Percentiles rank a stretch among this genome's conserved stretches.
Conservation (phyloP, 2,888 invertebrate species). For the Andrena trimmerana region DNA sequence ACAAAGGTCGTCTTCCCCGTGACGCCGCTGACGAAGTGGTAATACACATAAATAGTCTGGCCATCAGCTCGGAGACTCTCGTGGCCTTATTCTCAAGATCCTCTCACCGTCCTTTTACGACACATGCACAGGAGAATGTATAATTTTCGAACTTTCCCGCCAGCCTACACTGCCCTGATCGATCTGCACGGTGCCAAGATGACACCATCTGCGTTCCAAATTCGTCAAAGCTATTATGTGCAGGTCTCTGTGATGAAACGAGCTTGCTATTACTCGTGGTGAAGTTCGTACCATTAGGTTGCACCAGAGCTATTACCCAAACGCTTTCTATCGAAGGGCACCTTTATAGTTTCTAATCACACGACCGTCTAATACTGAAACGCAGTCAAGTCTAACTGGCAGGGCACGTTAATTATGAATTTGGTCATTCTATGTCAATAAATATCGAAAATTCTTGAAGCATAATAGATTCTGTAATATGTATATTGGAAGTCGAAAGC, state of each 20-base stretch:
- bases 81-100: constrained; percentile 56
- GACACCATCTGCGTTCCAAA: constrained; percentile 37
- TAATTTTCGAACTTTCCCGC: constrained; percentile 46
- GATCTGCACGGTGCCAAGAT: constrained; percentile 6
- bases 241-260: constrained; percentile 18
- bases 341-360: constrained; percentile 37
- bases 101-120: constrained; percentile 41
- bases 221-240: constrained; percentile 7
- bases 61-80: constrained; percentile 19
- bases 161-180: constrained; percentile 10
- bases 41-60: constrained; percentile 51
- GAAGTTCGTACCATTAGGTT: constrained; percentile 42
- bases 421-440: background rate
- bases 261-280: constrained; percentile 37
- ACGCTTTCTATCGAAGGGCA: constrained; percentile 21
- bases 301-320: constrained; percentile 19
- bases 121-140: constrained; percentile 20
- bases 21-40: constrained; percentile 39
- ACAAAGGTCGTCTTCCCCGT: constrained; percentile 51
- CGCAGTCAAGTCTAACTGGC: constrained; percentile 24
- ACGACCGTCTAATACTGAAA: constrained; percentile 30
- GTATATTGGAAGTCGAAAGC: no score
- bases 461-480: background rate
- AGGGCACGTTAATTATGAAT: constrained; percentile 29
- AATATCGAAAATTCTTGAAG: background rate